Conservation (phyloP, 2,888 invertebrate genomes). For the Ceratothoa steindachneri region DNA sequence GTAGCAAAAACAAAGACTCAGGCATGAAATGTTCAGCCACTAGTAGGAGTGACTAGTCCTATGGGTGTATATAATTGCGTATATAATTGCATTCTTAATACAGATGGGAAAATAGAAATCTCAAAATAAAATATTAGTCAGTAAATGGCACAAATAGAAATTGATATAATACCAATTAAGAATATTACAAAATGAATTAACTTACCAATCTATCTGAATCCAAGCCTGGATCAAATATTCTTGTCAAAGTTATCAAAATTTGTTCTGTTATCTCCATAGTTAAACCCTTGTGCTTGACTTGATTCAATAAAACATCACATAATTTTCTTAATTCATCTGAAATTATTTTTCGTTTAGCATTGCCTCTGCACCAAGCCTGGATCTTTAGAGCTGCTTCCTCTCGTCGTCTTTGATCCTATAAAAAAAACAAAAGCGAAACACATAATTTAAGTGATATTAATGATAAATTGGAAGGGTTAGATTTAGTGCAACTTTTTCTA, state of each 20-base stretch:
- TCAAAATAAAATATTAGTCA: too few species aligned
- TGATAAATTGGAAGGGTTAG: too few species aligned
- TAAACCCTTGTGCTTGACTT: slow-evolving; percentile 18
- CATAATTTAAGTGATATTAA: neutral
- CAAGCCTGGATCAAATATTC: slow-evolving; percentile 31
- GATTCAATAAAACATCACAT: slow-evolving; percentile 14
- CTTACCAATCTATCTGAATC: slow-evolving; percentile 42
- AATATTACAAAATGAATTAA: too few species aligned
- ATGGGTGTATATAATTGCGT: too few species aligned
- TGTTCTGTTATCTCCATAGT: slow-evolving; percentile 26
- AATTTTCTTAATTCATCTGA: slow-evolving; percentile 10
- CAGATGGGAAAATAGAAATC: too few species aligned
- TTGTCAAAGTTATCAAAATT: slow-evolving; percentile 24
- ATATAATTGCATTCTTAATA: too few species aligned
- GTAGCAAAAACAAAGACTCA: too few species aligned
- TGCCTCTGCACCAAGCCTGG: slow-evolving; percentile 32
- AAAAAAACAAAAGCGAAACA: neutral
- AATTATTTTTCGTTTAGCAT: neutral
- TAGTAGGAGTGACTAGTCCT: too few species aligned
- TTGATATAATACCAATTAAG: too few species aligned
- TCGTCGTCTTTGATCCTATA: slow-evolving; percentile 33
- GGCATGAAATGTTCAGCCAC: too few species aligned
- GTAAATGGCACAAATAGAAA: too few species aligned
- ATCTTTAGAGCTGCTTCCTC: slow-evolving; percentile 38
- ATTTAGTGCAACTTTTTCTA: neutral